Base-by-base conservation (phyloP, 2,113 vertebrate species). In the Pyrgilauda ruficollis region DNA sequence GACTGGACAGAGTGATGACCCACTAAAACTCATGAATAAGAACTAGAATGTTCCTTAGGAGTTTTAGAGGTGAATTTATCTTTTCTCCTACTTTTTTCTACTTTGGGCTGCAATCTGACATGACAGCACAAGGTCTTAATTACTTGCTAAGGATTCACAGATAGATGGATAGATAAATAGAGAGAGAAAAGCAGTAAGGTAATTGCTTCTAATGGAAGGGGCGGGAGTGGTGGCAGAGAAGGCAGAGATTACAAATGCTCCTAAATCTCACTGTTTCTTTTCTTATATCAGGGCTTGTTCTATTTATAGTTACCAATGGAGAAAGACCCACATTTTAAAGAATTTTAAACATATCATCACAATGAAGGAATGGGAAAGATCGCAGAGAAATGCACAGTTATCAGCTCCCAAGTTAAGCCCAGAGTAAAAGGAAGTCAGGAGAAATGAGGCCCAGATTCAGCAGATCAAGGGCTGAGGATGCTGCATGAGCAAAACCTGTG, bases 241-340 rank as follows among this genome's bases (percentile, higher is more conserved):
- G 49, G 59, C 37, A 91, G 46, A 91, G 31, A 92, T 78, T 92
- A 93, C 19, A 95, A 84, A 95, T 50, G 31, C n/a, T 86, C 41
- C 80, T n/a, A 92, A 85, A 96, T 90, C 47, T 91, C 58, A 43
- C 11, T 23, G 3, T 61, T 85, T 89, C 49, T 84, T 91, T 95
- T 87, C 72, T 56, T 76, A 30, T 67, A 82, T 61, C n/a, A 85
- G n/a, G 35, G 33, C 26, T 85, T 70, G 15, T 87, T n/a, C 33
- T 90, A 79, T 74, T 49, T 59, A 58, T n/a, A 70, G 33, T 62
- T 50, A 82, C 22, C 58, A 59, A 3, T 35, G 7, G 23, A 92
- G 31, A 58, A 74, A 94, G 22, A 33, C 63, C 35, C 43, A 84
- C 6, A 6, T 67, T 93, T 92, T 89, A 27, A 37, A 61, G 26